Conservation (phyloP, 2,797 vertebrate species). For the Orientallactaga sibirica region DNA sequence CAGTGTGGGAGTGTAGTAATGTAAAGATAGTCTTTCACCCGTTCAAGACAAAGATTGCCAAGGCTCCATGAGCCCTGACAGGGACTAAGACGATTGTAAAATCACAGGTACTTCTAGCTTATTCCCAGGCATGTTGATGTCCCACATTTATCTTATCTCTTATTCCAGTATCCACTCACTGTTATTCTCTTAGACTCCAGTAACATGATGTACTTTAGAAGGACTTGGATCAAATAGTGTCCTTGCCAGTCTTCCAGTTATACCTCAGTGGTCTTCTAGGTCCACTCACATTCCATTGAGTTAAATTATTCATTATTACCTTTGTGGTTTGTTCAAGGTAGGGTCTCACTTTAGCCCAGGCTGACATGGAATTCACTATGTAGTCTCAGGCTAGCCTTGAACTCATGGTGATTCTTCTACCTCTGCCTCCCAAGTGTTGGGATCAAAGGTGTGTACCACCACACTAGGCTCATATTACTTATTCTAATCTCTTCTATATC, state of each 20-base stretch:
- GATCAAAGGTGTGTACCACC: too few species aligned
- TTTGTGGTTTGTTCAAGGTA: too few species aligned
- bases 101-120: slow-evolving; percentile 53
- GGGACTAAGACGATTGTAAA: background rate
- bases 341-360: too few species aligned
- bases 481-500: background rate
- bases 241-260: background rate
- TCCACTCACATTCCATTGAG: background rate
- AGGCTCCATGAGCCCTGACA: background rate
- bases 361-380: too few species aligned
- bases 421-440: too few species aligned
- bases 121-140: slow-evolving; percentile 17
- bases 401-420: too few species aligned
- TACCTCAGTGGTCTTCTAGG: background rate
- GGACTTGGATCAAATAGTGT: background rate
- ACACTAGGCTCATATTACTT: background rate
- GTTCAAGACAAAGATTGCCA: slow-evolving; percentile 31
- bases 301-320: background rate
- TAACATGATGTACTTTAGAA: slow-evolving; percentile 15
- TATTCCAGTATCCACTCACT: background rate
- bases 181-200: background rate
- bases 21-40: background rate
- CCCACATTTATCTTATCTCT: background rate
- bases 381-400: too few species aligned
- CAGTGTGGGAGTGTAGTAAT: background rate